phyloP scores from a whole-genome alignment of 2,797 vertebrate genomes.

The Argya squamiceps region DNA sequence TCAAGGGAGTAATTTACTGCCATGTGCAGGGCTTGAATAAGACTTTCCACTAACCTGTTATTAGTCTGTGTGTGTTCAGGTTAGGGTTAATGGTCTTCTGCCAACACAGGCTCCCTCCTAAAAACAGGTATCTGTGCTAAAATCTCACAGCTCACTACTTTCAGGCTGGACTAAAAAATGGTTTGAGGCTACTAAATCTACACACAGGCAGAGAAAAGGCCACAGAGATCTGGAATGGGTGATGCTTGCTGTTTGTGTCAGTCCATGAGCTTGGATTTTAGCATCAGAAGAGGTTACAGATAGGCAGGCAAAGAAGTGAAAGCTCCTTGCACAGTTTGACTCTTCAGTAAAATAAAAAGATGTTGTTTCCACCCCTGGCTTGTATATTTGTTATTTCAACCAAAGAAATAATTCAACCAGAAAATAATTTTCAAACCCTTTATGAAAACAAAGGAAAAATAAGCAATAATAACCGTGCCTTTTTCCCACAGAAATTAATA shows the following conservation, averaged over 20 bases:
- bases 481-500: constrained; percentile 4
- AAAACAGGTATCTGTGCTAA: background rate
- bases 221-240: background rate
- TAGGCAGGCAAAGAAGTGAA: background rate
- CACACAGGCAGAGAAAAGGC: background rate
- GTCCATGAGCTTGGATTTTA: background rate
- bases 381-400: constrained; percentile 21
- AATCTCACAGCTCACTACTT: background rate
- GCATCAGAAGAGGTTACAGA: background rate
- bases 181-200: background rate
- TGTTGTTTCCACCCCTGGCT: background rate
- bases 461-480: background rate
- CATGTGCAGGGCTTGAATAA: background rate
- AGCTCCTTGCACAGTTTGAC: background rate
- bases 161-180: background rate
- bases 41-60: constrained; percentile 14
- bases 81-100: constrained; percentile 28
- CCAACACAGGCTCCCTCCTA: background rate
- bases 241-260: fast-evolving
- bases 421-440: constrained; percentile 3
- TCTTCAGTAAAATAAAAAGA: background rate
- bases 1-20: constrained; percentile 45
- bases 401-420: constrained; percentile 9
- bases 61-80: background rate
- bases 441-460: background rate